Percentiles rank a stretch among this genome's conserved stretches.
Conservation (phyloP, 2,797 vertebrate species). For the Poeciliopsis paucimaculata region DNA sequence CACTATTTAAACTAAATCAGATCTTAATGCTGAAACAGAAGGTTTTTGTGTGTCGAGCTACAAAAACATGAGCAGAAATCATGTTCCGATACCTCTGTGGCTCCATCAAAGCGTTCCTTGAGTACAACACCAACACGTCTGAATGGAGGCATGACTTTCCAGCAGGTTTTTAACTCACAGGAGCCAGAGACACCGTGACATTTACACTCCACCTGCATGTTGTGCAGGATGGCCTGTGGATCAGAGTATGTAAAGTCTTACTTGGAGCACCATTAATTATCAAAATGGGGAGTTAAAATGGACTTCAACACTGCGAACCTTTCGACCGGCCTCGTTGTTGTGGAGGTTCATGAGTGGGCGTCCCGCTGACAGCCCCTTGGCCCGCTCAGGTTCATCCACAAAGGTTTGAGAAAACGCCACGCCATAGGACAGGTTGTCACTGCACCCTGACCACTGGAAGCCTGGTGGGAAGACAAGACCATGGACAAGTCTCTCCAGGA, state of each 20-base stretch:
- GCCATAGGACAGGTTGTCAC: constrained; percentile 83
- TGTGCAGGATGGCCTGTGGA: constrained; percentile 82
- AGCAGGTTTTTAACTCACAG: constrained; percentile 82
- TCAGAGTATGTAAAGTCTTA: not conserved
- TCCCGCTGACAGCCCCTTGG: constrained; percentile 76
- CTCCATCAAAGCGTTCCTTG: constrained; percentile 83
- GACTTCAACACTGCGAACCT: constrained; percentile 57
- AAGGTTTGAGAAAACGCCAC: constrained; percentile 86
- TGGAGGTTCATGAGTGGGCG: constrained; percentile 82
- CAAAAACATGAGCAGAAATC: constrained; percentile 1
- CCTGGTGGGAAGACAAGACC: constrained; percentile 59
- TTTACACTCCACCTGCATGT: constrained; percentile 85
- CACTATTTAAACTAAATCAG: too few relatives aligned
- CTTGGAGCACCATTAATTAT: not conserved
- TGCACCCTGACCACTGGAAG: constrained; percentile 87
- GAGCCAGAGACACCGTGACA: constrained; percentile 83
- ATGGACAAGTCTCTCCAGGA: too few relatives aligned
- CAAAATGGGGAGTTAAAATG: not conserved
- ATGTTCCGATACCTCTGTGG: constrained; percentile 76
- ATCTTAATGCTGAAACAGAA: not conserved
- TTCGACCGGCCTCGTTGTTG: constrained; percentile 83
- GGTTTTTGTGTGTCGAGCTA: not conserved
- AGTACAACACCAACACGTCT: constrained; percentile 76
- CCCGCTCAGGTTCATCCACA: constrained; percentile 82
- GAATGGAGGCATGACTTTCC: constrained; percentile 86